Percentiles rank a stretch among this genome's conserved stretches.
Evolutionary conservation across 2,797 vertebrate genomes (phyloP).

Genomic region (Cichlasoma orientale): DNA sequence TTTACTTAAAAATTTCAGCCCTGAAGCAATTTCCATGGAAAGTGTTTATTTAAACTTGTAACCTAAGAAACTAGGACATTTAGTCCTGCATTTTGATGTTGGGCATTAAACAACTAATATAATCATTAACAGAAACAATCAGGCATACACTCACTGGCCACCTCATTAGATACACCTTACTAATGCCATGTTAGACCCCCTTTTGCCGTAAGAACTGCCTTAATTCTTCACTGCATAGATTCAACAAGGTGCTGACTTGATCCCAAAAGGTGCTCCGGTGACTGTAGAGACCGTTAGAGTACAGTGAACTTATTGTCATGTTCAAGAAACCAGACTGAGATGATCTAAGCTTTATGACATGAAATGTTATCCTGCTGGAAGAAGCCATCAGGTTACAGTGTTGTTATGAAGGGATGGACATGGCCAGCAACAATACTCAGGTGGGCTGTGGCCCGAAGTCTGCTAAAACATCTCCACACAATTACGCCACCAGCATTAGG

Average conservation of each 20-base stretch:
- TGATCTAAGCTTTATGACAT: neutral
- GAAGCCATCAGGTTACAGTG: neutral
- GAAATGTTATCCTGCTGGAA: neutral
- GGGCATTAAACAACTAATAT: neutral
- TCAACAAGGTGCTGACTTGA: neutral
- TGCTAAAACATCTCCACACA: neutral
- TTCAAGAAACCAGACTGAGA: neutral
- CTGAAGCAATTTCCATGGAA: neutral
- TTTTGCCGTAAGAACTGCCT: neutral
- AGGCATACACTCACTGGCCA: neutral
- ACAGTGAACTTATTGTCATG: neutral
- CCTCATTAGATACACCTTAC: neutral
- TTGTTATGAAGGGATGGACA: neutral
- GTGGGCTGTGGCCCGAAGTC: neutral
- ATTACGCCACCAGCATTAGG: neutral
- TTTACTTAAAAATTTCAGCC: neutral
- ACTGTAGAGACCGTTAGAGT: neutral
- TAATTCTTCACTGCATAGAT: neutral
- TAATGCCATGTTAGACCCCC: neutral
- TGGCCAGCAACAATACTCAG: neutral
- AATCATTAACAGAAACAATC: neutral
- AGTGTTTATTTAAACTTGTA: neutral
- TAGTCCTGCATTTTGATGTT: neutral
- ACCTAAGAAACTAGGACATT: neutral
- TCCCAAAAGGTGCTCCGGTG: too few species aligned